Evolutionary conservation across 53 echinoderm and acorn worm genomes (phyloP), one percentile per base, ranked within the genome.

Genomic region (Paracentrotus lividus): DNA sequence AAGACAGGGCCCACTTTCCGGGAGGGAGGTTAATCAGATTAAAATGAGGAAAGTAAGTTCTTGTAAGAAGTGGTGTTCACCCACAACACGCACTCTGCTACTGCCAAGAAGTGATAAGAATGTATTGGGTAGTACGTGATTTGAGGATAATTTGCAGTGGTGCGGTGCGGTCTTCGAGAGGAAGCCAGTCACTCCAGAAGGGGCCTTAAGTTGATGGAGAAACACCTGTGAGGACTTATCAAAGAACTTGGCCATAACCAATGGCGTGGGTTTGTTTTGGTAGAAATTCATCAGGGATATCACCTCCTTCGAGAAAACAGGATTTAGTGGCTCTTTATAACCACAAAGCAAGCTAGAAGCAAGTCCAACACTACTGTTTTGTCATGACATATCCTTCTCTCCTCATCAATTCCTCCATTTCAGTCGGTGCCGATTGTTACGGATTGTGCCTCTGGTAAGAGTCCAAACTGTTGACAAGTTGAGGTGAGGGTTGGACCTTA

Each of bases 241-340:
- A 89, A 89, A 5, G 86, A 86, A 86, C 56, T 89, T 64, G 89
- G 89, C n/a, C 89, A 60, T 61, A 21, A 57, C 89, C 61, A 44
- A 5, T 42, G 89, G 64, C 89, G 59, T 44, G n/a, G 89, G 38
- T 64, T 60, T 60, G 61, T 59, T 89, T 89, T 42, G 65, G 40
- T 43, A 61, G 89, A 89, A 89, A 61, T 89, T 38, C 60, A 89
- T 65, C 24, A 33, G 89, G 89, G 55, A 53, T 86, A 56, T 56
- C 86, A 86, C 38, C n/a, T 34, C n/a, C 34, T 54, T 86, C 86
- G 56, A 36, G 51, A 85, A 85, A 85, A 51, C 85, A 51, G 85
- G 85, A 85, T 85, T 85, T 49, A 85, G 51, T 51, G 9, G 47
- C 27, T 26, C 49, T 81, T 44, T n/a, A n/a, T n/a, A n/a, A n/a